phyloP scores from a whole-genome alignment of 1,140 invertebrate species.

The Pissodes strobi region DNA sequence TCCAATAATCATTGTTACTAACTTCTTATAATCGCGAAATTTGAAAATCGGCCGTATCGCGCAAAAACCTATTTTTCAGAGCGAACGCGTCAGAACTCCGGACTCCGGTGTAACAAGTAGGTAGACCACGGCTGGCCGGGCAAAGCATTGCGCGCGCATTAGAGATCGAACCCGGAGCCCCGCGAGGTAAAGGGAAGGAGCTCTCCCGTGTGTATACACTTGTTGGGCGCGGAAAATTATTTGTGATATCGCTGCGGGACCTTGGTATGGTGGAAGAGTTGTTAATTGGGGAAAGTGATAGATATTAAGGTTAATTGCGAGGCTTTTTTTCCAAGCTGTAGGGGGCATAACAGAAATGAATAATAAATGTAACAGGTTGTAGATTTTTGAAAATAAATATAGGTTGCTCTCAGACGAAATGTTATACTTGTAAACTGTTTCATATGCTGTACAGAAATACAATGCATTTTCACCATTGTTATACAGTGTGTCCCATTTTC shows the following conservation, averaged over 20 bases:
- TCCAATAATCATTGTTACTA: too few species aligned
- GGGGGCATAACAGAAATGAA: too few species aligned
- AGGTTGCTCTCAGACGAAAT: too few species aligned
- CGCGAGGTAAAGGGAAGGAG: background rate
- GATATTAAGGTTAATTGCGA: background rate
- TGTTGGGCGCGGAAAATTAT: constrained; percentile 32
- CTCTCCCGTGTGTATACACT: constrained; percentile 27
- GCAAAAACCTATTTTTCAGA: constrained; percentile 34
- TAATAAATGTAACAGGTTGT: too few species aligned
- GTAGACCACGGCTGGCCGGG: constrained; percentile 49
- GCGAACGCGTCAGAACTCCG: constrained; percentile 45
- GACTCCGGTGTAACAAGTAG: constrained; percentile 56
- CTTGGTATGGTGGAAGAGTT: constrained; percentile 7
- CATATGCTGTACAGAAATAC: too few species aligned
- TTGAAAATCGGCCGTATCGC: constrained; percentile 31
- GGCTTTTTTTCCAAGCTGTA: too few species aligned
- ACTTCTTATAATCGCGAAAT: too few species aligned
- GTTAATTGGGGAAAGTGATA: constrained; percentile 3
- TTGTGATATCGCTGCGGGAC: constrained; percentile 8
- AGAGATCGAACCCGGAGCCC: constrained; percentile 24
- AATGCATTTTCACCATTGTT: too few species aligned
- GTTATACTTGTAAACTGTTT: too few species aligned
- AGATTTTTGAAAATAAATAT: too few species aligned
- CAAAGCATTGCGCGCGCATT: constrained; percentile 44
- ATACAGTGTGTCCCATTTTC: too few species aligned